Evolutionary conservation across 2,888 invertebrate species (phyloP), one percentile per base, ranked within the genome.

Genomic region (Rotaria magnacalcarata): DNA sequence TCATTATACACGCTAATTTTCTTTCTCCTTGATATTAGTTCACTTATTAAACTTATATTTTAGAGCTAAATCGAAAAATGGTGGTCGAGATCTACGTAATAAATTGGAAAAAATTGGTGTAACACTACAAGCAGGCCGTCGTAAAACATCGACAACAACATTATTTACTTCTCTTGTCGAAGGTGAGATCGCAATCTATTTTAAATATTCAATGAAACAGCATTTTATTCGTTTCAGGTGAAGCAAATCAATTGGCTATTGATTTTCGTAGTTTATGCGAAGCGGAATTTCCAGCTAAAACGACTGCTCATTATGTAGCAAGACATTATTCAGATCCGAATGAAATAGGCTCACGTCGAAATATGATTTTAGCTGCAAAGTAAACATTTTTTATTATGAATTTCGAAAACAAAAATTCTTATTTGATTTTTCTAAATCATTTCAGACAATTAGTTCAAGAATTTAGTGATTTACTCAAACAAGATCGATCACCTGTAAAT

Each of bases 241-340:
- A 99, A 93, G 97, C 99, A 87, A 96, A 98, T 88, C 97, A 99
- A 92, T 93, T 99, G 91, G 99, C 99, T 86, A 93, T 97, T 89
- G 99, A 99, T 92, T 99, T 97, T 91, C 96, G 96, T 88, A 97
- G 97, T 92, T 96, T 98, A 87, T 98, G 98, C 91, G 98, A 99
- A 93, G 97, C 97, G 50, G 99, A 98, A 93, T 99, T 99, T 92
- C 99, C 98, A 14, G 95, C 97, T 88, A 93, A 96, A 84, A 97
- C 97, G 92, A 94, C 97, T 87, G 97, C 97, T 47, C 97, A 98
- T 92, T 97, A 97, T 92, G 94, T 97, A 89, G 94, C 95, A 89
- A 93, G 97, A 88, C 96, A 96, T 91, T 90, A 90, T 88, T 85
- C 84, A n/a, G 91, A 92, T 87, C 90, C 90, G 5, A 88, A 88